Evolutionary conservation across 2,797 vertebrate genomes (phyloP).

Genomic region (Champsocephalus esox): DNA sequence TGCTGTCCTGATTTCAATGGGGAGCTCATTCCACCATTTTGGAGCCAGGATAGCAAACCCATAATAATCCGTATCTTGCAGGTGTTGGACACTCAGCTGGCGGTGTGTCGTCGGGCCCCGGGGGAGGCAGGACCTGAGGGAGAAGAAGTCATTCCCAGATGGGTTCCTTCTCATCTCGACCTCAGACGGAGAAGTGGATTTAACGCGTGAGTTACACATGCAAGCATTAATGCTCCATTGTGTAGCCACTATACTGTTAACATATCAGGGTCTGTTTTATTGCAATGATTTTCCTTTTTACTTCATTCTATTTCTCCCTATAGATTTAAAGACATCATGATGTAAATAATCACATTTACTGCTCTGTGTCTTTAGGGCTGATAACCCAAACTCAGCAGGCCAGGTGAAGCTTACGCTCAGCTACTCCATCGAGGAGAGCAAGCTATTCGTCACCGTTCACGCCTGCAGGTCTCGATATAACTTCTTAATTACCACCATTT

Average conservation of each 20-base stretch:
- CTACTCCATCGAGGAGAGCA: constrained; percentile 87
- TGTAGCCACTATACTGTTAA: constrained; percentile 2
- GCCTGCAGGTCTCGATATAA: constrained; percentile 85
- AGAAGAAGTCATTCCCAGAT: constrained; percentile 65
- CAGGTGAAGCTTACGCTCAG: constrained; percentile 89
- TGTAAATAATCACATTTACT: constrained; percentile 11
- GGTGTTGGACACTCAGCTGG: constrained; percentile 84
- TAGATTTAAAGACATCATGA: background rate
- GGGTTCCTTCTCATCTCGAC: constrained; percentile 81
- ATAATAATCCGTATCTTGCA: constrained; percentile 38
- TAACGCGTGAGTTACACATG: constrained; percentile 68
- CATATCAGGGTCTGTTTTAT: background rate
- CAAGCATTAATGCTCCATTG: constrained; percentile 3
- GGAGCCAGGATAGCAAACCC: no score
- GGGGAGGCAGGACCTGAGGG: constrained; percentile 58
- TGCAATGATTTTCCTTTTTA: background rate
- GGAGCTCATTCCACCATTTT: no score
- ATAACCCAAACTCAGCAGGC: constrained; percentile 55
- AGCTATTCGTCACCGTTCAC: constrained; percentile 88
- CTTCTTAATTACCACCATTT: background rate
- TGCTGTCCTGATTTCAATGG: no score
- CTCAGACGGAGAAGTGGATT: constrained; percentile 78
- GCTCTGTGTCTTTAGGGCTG: constrained; percentile 59
- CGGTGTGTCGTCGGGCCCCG: constrained; percentile 51
- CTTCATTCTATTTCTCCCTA: background rate